These are phyloP conservation scores for Coregonus sp. DNA, from an alignment of 2,797 vertebrate genomes.

Conservation along the genomic window DNA sequence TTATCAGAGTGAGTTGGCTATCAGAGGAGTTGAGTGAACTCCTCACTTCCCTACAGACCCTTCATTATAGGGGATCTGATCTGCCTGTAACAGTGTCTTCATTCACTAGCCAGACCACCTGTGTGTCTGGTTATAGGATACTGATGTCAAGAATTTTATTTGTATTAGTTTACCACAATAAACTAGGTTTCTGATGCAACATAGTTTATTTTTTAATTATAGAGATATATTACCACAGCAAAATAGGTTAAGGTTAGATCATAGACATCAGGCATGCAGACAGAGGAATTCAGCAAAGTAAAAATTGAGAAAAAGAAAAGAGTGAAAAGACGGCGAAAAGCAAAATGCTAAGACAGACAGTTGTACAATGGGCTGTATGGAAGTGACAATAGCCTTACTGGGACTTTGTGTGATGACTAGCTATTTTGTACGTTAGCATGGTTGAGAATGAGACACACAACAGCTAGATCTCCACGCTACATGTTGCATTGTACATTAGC, in stretches of 20 bases:
- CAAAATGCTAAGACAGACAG: not conserved
- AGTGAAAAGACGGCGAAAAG: too few species aligned
- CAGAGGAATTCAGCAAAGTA: not conserved
- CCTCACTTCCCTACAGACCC: constrained; percentile 41
- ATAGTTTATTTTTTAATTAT: not conserved
- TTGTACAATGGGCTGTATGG: not conserved
- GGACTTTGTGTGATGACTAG: too few species aligned
- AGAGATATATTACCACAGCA: not conserved
- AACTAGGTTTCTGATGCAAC: too few species aligned
- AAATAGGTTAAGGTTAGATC: constrained; percentile 6
- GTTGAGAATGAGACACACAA: not conserved
- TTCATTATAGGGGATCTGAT: constrained; percentile 58
- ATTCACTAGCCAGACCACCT: not conserved
- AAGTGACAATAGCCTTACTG: too few species aligned
- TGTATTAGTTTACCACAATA: too few species aligned
- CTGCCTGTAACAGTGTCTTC: constrained; percentile 15
- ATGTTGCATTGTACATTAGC: not conserved
- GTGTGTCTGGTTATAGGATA: constrained; percentile 1
- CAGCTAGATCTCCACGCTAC: not conserved
- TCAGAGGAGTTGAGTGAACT: constrained; percentile 43
- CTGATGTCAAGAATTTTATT: not conserved
- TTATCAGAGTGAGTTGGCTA: constrained; percentile 23
- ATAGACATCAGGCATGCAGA: not conserved
- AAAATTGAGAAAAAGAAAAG: too few species aligned
- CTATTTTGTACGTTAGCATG: not conserved